Evolutionary conservation across 2,888 invertebrate species (phyloP), one percentile per base, ranked within the genome.

Genomic region (Caenorhabditis sp.): DNA sequence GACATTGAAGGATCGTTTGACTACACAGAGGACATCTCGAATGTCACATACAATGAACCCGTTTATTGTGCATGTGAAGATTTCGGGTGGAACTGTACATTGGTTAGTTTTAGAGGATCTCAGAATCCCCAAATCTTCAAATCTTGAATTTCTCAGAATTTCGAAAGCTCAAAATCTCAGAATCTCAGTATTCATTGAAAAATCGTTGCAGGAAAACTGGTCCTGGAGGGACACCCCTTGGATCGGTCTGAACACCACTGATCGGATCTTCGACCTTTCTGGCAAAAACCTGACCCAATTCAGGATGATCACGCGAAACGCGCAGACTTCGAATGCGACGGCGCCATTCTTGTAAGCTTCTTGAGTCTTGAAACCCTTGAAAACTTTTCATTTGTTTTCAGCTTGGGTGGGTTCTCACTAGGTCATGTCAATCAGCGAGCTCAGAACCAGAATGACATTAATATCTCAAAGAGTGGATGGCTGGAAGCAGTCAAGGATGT

Each of bases 1-100:
- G 41, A 82, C 31, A 76, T 76, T 14, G 49, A 54, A 51, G 82
- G 82, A 22, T 38, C 22, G 2, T 79, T 82, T 28, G 69, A 82
- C 12, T 79, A 69, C 49, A 63, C 35, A 19, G 68, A 79, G 31
- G 72, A 82, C 28, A 61, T 82, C 6, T 68, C 72, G 5, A 74
- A 72, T 49, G 58, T 81, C 6, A 59, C 80, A 10, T 90, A 90
- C 75, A 90, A 89, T 56, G 86, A 82, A 12, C 79, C 84, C 12
- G 58, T 87, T 8, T 68, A 44, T 1, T 91, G 90, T 56, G 88
- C 81, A 47, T 89, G 89, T 74, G 56, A 64, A 10, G 80, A 85
- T 14, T 74, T 73, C 22, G 88, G 86, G 19, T 91, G 90, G 90
- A 88, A 89, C 68, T 91, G 90, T 63, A 88, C 90, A 2, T 63